Evolutionary conservation across 2,113 vertebrate species (phyloP).

Genomic region (Ellobius talpinus): DNA sequence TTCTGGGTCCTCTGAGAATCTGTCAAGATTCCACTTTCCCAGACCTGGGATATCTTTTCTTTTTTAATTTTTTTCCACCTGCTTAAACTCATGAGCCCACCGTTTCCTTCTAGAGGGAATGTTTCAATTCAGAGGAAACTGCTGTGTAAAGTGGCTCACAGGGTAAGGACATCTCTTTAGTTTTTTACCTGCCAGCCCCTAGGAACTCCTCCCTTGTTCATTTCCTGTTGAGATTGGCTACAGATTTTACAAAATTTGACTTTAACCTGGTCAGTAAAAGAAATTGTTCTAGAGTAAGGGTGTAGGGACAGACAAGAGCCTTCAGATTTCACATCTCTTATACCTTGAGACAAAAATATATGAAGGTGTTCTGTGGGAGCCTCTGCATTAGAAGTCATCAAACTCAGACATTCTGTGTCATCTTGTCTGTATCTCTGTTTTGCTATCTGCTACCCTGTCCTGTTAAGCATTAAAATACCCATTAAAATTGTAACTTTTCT

Average conservation of each 20-base stretch:
- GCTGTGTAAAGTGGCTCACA: neutral
- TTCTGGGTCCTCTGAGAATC: neutral
- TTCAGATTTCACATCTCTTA: neutral
- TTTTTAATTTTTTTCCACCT: neutral
- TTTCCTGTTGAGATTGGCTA: neutral
- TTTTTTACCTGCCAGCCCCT: neutral
- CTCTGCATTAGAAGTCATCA: neutral
- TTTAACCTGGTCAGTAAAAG: neutral
- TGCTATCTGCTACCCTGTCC: neutral
- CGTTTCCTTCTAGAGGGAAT: neutral
- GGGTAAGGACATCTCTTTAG: neutral
- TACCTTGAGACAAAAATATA: neutral
- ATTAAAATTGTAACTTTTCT: constrained; percentile 12
- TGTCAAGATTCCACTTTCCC: neutral
- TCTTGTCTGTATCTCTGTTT: neutral
- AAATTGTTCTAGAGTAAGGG: neutral
- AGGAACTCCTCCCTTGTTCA: neutral
- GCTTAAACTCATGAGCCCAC: neutral
- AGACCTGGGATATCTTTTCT: neutral
- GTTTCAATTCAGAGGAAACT: neutral
- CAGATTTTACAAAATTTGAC: neutral
- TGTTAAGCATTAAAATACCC: constrained; percentile 32
- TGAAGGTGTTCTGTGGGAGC: neutral
- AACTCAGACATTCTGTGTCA: neutral
- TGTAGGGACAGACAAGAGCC: neutral